Base-by-base conservation (phyloP, 2,888 invertebrate species). In the Hypercompe scribonia region DNA sequence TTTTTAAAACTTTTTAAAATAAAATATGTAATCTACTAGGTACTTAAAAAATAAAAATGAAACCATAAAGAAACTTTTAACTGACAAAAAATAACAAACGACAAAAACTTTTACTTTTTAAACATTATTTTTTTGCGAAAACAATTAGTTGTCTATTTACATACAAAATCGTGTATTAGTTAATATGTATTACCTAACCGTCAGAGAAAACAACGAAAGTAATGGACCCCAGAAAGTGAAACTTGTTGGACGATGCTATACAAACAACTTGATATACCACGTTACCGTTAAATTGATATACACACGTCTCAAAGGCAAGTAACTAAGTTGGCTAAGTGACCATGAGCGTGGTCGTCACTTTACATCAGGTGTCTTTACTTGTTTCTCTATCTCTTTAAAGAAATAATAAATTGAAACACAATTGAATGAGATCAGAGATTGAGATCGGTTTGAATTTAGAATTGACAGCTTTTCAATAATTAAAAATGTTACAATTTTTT, bases 131-230 rank as follows among this genome's bases (percentile, higher is more conserved):
- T 65, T 42, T 61, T 5, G 28, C 4, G 15, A 28, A 54, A 67
- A 64, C 63, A 33, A 28, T 15, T 34, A 10, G 13, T n/a, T 67
- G 42, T 34, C 21, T 71, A 68, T 74, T 74, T 68, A 71, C 68
- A 74, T 74, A 68, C 28, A 75, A 65, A 71, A 68, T 72, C 67
- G 54, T 21, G 58, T 69, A 71, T 74, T 70, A 77, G 70, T 79
- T 74, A 81, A 76, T 79, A 75, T 69, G 67, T 50, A 78, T 85
- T 81, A 83, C 74, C 75, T 79, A 84, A 81, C 78, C 77, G 42
- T 66, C 61, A 76, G 80, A 75, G 81, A 80, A 80, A 83, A 80
- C 80, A 79, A 79, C 76, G 84, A 85, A 83, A 85, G 85, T 81
- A 68, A 76, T 73, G 68, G 71, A 74, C 50, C 68, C 70, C 74